Conservation (phyloP, 1,140 invertebrate genomes). For the Plectrocnemia conspersa region DNA sequence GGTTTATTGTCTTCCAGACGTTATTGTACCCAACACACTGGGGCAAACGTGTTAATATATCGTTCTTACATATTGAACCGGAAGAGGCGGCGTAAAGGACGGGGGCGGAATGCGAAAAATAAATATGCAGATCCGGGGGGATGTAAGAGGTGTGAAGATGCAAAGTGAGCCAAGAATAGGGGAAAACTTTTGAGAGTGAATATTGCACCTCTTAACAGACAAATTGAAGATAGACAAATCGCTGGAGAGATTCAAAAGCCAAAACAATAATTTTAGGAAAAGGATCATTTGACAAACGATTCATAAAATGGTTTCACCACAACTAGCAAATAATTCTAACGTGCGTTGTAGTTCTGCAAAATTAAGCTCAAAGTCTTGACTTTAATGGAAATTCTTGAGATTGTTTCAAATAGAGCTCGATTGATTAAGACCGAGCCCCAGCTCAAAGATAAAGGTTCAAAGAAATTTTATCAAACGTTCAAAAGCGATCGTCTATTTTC, state of each 20-base stretch:
- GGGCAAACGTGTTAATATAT: constrained; percentile 27
- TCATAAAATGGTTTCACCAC: neutral
- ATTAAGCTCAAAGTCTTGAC: constrained; percentile 31
- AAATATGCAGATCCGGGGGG: neutral
- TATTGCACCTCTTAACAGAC: no score
- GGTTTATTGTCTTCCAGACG: constrained; percentile 26
- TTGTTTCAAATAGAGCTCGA: constrained; percentile 10
- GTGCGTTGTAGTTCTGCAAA: constrained; percentile 19
- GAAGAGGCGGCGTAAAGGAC: constrained; percentile 1
- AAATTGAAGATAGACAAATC: no score
- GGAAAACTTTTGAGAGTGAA: constrained; percentile 1
- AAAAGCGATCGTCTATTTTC: neutral
- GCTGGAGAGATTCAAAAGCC: no score
- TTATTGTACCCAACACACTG: constrained; percentile 14
- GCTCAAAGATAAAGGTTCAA: constrained; percentile 3
- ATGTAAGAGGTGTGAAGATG: neutral
- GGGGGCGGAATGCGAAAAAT: neutral
- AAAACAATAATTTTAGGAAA: constrained; percentile 4
- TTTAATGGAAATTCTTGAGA: constrained; percentile 32
- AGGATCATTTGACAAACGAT: neutral
- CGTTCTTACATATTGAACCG: constrained; percentile 17
- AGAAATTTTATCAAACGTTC: constrained; percentile 10
- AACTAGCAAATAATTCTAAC: no score
- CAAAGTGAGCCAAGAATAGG: neutral
- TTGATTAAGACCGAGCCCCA: constrained; percentile 12